Base-by-base conservation (phyloP, 2,797 vertebrate species). In the Silurus aristotelis region DNA sequence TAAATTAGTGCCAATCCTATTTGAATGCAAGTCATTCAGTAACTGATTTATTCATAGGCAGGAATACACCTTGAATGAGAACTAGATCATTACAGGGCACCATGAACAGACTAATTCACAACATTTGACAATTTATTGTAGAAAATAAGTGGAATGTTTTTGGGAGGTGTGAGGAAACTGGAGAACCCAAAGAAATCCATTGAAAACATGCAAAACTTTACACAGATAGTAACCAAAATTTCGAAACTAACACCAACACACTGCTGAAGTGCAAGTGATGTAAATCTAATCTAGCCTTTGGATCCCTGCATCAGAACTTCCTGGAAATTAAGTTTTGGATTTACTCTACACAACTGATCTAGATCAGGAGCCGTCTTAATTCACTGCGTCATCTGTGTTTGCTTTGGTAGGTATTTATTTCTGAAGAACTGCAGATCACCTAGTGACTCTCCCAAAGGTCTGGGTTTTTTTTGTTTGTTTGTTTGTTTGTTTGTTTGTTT, bases 211-310 rank as follows among this genome's bases (percentile, higher is more conserved):
- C 48, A 25, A 55, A 48, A n/a, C 46, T 13, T 1, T n/a, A 72
- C 2, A 48, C 43, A 52, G 12, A 31, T 76, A 31, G 55, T 31
- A 58, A 27, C 25, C 15, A 1, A 76, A 58, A 19, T 1, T 1
- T 61, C 2, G 14, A 22, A 52, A 52, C 48, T 58, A n/a, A 5
- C 13, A 12, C 58, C 31, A 15, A 25, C 20, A 1, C 61, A 2
- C 31, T 31, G 43, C 56, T 64, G 19, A 25, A 73, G 82, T 58
- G 3, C 52, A 58, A 76, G 46, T 56, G 73, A 86, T 84, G 31
- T 76, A 43, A 82, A 86, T 87, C 88, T 58, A 89, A 84, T 72
- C 78, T 19, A 31, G 31, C 83, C 38, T 78, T 78, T 61, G 19
- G 17, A 43, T 78, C 58, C 12, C 19, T 12, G 19, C 10, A 38